These are phyloP conservation scores for Sussaba pulchella DNA, from an alignment of 2,888 invertebrate genomes.

Conservation along the genomic window DNA sequence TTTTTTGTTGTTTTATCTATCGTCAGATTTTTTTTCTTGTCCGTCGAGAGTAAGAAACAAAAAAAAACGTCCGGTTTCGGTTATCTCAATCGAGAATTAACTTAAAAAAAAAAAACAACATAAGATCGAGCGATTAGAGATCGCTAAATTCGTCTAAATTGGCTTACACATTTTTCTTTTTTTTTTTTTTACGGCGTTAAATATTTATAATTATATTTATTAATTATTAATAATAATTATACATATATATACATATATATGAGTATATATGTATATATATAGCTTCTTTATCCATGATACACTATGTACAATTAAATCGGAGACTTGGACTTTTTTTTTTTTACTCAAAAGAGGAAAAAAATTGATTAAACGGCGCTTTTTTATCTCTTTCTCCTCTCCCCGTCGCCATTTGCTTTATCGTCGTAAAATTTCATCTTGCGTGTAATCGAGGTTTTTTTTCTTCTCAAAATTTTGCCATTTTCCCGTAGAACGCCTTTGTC, in stretches of 20 bases:
- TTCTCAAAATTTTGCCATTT: background rate
- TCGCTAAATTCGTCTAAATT: conserved; percentile 55
- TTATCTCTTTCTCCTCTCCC: conserved; percentile 28
- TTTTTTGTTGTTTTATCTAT: conserved; percentile 18
- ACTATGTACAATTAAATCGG: conserved; percentile 82
- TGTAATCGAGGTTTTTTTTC: conserved; percentile 3
- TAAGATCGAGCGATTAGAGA: conserved; percentile 55
- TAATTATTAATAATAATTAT: conserved; percentile 73
- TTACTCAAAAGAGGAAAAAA: conserved; percentile 66
- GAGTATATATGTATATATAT: conserved; percentile 34
- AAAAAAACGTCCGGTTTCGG: conserved; percentile 1
- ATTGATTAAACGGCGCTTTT: conserved; percentile 44
- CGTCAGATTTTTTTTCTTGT: conserved; percentile 32
- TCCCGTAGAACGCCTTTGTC: background rate
- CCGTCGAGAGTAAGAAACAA: conserved; percentile 9
- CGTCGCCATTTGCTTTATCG: conserved; percentile 42
- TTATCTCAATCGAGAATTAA: conserved; percentile 4
- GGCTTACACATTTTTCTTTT: conserved; percentile 62
- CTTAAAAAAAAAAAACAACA: conserved; percentile 7
- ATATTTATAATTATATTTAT: conserved; percentile 79
- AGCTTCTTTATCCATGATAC: conserved; percentile 80
- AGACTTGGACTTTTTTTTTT: conserved; percentile 72
- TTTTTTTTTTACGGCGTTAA: conserved; percentile 75
- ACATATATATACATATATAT: conserved; percentile 44
- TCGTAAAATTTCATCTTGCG: background rate